Evolutionary conservation across 1,140 invertebrate genomes (phyloP).

Genomic region (Zaprionus taronus): DNA sequence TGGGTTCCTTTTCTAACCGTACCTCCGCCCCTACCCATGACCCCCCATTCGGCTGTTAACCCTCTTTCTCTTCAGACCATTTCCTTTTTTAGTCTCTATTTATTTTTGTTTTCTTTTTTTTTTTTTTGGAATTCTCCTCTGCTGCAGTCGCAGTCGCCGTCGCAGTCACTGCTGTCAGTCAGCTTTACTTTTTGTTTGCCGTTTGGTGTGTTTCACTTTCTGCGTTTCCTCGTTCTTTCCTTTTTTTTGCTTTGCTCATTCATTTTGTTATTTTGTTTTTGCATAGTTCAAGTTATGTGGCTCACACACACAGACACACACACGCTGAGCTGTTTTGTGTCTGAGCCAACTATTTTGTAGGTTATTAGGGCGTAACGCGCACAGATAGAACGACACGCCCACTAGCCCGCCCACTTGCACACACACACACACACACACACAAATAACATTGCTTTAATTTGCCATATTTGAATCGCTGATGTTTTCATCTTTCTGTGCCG

Average conservation of each 20-base stretch:
- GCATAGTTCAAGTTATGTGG: slow-evolving; percentile 72
- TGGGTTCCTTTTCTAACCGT: slow-evolving; percentile 28
- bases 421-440: slow-evolving; percentile 36
- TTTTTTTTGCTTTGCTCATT: slow-evolving; percentile 46
- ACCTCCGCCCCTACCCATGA: not conserved
- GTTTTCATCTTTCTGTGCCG: not conserved
- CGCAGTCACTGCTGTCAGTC: slow-evolving; percentile 33
- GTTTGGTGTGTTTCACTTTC: slow-evolving; percentile 11
- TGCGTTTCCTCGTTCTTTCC: slow-evolving; percentile 12
- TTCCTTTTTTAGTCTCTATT: not conserved
- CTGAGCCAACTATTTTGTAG: slow-evolving; percentile 78
- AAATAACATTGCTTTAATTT: slow-evolving; percentile 62
- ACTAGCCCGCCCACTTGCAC: slow-evolving; percentile 11
- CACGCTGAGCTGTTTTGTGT: slow-evolving; percentile 62
- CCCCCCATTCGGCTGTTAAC: not conserved
- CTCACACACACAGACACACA: not conserved
- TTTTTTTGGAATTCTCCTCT: not conserved
- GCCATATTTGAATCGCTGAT: slow-evolving; percentile 35
- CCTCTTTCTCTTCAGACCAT: slow-evolving; percentile 1
- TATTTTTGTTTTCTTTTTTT: not conserved
- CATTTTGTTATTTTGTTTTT: slow-evolving; percentile 72
- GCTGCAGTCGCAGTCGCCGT: not conserved
- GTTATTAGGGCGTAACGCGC: slow-evolving; percentile 78
- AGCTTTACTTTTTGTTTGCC: slow-evolving; percentile 37
- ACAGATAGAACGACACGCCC: slow-evolving; percentile 50